phyloP scores from a whole-genome alignment of 2,113 vertebrate genomes.

The Columbina picui region DNA sequence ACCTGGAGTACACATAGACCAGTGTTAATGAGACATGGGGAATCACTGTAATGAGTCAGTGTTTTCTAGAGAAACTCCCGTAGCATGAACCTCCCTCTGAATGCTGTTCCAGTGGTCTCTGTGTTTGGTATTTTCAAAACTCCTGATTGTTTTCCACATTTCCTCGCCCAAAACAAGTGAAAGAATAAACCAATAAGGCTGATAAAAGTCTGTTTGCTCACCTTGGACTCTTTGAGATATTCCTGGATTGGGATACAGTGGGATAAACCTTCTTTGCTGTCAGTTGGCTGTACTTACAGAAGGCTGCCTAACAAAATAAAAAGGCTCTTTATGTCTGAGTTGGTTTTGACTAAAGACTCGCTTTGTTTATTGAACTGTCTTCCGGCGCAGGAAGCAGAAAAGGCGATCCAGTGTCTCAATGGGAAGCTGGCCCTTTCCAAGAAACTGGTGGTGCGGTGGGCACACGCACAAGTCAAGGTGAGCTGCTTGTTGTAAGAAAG shows the following conservation, averaged over 20 bases:
- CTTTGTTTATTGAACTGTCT: constrained; percentile 51
- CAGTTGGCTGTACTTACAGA: neutral
- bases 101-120: neutral
- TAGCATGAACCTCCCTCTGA: neutral
- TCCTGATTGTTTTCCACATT: neutral
- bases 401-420: constrained; percentile 95
- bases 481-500: neutral
- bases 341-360: neutral
- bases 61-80: neutral
- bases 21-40: neutral
- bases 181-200: neutral
- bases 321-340: neutral
- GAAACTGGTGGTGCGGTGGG: constrained; percentile 96
- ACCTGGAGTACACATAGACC: neutral
- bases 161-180: neutral
- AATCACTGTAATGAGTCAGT: neutral
- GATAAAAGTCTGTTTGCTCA: neutral
- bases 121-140: neutral
- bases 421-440: constrained; percentile 97
- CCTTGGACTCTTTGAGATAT: neutral
- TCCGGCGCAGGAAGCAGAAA: constrained; percentile 90
- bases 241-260: neutral
- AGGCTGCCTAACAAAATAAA: neutral
- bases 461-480: constrained; percentile 97
- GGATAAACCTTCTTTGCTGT: neutral